These are phyloP conservation scores for Myotis lucifugus DNA, from an alignment of 2,113 vertebrate species.

Conservation along the genomic window DNA sequence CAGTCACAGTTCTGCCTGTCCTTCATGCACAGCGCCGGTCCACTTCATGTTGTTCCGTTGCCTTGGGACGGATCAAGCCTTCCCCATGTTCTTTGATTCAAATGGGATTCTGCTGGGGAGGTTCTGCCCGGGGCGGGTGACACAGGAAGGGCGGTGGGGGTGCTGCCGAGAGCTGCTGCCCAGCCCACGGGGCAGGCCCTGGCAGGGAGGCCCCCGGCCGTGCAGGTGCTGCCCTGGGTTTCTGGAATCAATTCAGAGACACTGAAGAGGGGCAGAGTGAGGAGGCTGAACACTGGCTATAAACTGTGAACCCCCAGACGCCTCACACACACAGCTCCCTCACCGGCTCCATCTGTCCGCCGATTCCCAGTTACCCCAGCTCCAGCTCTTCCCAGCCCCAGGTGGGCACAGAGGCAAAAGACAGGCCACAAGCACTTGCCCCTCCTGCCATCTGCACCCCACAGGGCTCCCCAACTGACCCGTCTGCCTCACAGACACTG, in stretches of 20 bases:
- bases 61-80: conserved; percentile 8
- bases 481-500: not conserved
- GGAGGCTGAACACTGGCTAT: not conserved
- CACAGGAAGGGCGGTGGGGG: not conserved
- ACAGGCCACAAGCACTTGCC: not conserved
- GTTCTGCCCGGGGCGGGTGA: conserved; percentile 51
- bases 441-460: conserved; percentile 53
- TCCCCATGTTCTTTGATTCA: conserved; percentile 61
- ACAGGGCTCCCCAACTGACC: not conserved
- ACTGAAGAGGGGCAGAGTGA: not conserved
- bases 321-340: not conserved
- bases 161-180: fast-evolving
- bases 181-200: not conserved
- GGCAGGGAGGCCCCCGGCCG: too few relatives aligned
- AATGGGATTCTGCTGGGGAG: conserved; percentile 64
- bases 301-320: conserved; percentile 57
- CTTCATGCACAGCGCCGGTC: not conserved
- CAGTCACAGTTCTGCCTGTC: conserved; percentile 42
- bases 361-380: not conserved
- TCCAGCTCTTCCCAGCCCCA: conserved; percentile 46
- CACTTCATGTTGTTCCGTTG: not conserved
- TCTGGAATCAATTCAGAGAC: not conserved
- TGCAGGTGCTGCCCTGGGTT: not conserved
- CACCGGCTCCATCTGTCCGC: conserved; percentile 28
- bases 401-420: conserved; percentile 33